Evolutionary conservation across 2,797 vertebrate species (phyloP).

Genomic region (Hafferia zeledoni): DNA sequence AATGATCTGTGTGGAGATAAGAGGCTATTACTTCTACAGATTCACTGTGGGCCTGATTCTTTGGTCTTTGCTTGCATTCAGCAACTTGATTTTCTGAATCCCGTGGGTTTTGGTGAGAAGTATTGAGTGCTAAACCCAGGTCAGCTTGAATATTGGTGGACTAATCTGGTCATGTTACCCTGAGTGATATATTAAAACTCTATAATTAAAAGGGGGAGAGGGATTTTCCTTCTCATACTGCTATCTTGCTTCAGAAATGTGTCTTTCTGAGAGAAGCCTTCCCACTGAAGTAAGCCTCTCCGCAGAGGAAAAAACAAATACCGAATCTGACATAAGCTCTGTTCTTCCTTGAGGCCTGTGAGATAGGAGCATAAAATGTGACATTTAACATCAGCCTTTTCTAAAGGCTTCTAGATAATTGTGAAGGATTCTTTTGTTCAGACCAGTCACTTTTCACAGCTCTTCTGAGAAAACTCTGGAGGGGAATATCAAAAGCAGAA

Average conservation of each 20-base stretch:
- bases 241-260: not conserved
- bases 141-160: not conserved
- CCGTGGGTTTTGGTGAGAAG: not conserved
- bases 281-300: not conserved
- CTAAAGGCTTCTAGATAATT: constrained; percentile 28
- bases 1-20: not conserved
- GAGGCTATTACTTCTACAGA: not conserved
- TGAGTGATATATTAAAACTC: not conserved
- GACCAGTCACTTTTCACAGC: constrained; percentile 20
- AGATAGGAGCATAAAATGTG: constrained; percentile 46
- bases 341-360: constrained; percentile 32
- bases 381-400: constrained; percentile 55
- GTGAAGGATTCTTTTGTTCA: constrained; percentile 55
- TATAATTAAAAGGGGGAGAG: not conserved
- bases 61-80: accelerated
- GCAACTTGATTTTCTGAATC: not conserved
- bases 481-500: not conserved
- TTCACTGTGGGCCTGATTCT: not conserved
- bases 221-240: not conserved
- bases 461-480: not conserved
- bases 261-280: not conserved
- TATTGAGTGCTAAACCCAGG: not conserved
- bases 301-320: constrained; percentile 32
- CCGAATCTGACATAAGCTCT: not conserved
- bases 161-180: not conserved